Evolutionary conservation across 2,797 vertebrate genomes (phyloP).

Genomic region (Lates japonicus): DNA sequence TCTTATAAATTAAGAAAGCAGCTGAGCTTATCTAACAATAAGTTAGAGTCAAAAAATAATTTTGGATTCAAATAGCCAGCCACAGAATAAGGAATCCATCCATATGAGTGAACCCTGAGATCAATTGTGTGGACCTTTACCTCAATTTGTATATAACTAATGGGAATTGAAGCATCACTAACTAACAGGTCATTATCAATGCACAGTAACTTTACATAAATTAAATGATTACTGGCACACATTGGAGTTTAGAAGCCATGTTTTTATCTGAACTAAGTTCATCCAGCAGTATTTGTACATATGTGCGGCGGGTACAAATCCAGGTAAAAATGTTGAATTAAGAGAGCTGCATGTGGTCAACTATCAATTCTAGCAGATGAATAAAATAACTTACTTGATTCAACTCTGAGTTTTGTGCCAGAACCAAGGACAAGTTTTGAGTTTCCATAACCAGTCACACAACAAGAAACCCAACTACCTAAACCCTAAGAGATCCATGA

Average conservation of each 20-base stretch:
- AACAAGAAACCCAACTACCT: not conserved
- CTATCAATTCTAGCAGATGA: not conserved
- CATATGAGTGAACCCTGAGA: not conserved
- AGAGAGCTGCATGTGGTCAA: not conserved
- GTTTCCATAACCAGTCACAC: conserved; percentile 41
- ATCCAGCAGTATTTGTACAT: not conserved
- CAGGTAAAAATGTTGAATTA: not conserved
- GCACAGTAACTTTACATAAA: not conserved
- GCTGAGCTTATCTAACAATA: no score
- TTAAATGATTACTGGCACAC: no score
- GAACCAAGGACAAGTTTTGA: conserved; percentile 42
- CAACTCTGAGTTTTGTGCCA: conserved; percentile 40
- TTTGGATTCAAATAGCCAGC: not conserved
- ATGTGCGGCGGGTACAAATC: not conserved
- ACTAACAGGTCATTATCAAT: no score
- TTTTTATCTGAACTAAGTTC: not conserved
- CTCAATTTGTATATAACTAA: not conserved
- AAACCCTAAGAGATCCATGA: conserved; percentile 9
- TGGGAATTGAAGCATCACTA: not conserved
- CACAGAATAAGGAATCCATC: not conserved
- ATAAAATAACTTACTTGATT: conserved; percentile 40
- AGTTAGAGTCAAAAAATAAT: no score
- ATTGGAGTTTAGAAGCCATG: not conserved
- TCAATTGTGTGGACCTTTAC: not conserved
- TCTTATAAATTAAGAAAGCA: no score